phyloP scores from a whole-genome alignment of 2,113 vertebrate species.

The Psophia crepitans region DNA sequence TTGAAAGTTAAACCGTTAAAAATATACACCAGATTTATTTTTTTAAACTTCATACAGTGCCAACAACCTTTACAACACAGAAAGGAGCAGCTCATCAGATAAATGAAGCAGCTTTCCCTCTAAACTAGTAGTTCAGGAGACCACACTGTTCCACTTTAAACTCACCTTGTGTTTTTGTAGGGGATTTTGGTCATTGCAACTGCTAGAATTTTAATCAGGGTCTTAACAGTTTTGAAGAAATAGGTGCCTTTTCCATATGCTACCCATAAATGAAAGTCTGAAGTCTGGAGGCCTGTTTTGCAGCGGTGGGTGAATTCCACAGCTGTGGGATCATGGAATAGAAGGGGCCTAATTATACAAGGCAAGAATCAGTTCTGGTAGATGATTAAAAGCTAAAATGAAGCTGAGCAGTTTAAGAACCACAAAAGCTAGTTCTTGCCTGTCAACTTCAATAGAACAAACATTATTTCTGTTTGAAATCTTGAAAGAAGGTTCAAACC shows the following conservation, averaged over 20 bases:
- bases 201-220: background rate
- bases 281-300: background rate
- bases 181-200: background rate
- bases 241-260: background rate
- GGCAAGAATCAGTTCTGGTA: slow-evolving; percentile 11
- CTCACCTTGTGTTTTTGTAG: background rate
- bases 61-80: background rate
- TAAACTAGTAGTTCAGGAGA: background rate
- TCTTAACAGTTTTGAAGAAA: background rate
- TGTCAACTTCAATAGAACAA: background rate
- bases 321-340: slow-evolving; percentile 16
- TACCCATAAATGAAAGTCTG: background rate
- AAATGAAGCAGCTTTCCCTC: background rate
- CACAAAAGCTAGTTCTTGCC: slow-evolving; percentile 29
- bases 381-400: slow-evolving; percentile 5
- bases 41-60: background rate
- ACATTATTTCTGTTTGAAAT: background rate
- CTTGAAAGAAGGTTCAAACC: slow-evolving; percentile 17
- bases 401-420: slow-evolving; percentile 8
- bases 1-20: background rate
- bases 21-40: background rate
- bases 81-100: background rate
- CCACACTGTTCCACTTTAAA: background rate
- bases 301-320: background rate
- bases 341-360: background rate